Evolutionary conservation across 2,797 vertebrate species (phyloP).

Genomic region (Babyrousa celebensis): DNA sequence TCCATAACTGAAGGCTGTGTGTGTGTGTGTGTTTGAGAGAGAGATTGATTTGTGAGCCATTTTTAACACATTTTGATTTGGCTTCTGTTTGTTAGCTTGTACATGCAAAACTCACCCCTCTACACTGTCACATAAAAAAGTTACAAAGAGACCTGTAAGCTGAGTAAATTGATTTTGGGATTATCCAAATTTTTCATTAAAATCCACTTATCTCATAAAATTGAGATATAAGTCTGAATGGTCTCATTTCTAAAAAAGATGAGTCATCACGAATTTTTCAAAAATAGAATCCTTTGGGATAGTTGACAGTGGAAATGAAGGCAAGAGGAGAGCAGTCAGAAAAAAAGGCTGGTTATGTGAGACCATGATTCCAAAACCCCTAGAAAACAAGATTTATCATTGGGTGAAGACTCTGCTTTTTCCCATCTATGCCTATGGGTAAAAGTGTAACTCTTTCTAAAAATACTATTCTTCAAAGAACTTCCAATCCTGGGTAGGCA

Average conservation of each 20-base stretch:
- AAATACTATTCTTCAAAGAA: constrained; percentile 55
- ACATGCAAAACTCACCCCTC: neutral
- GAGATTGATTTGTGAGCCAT: neutral
- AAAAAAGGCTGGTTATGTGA: neutral
- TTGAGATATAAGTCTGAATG: neutral
- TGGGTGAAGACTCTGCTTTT: neutral
- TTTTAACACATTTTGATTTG: neutral
- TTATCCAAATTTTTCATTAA: constrained; percentile 33
- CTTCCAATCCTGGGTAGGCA: neutral
- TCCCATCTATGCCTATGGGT: neutral
- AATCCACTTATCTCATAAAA: neutral
- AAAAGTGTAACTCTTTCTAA: constrained; percentile 45
- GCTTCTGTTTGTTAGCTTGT: neutral
- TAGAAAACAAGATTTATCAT: neutral
- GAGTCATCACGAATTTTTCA: neutral
- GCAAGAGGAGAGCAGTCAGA: neutral
- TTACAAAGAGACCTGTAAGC: neutral
- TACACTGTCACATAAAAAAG: neutral
- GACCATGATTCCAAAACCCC: neutral
- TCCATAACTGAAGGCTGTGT: neutral
- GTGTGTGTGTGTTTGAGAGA: neutral
- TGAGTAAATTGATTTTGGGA: neutral
- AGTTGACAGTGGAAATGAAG: neutral
- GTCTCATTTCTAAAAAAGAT: neutral
- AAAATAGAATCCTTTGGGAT: neutral